Evolutionary conservation across 2,888 invertebrate species (phyloP), one percentile per base, ranked within the genome.

Genomic region (Drosophila niveifrons): DNA sequence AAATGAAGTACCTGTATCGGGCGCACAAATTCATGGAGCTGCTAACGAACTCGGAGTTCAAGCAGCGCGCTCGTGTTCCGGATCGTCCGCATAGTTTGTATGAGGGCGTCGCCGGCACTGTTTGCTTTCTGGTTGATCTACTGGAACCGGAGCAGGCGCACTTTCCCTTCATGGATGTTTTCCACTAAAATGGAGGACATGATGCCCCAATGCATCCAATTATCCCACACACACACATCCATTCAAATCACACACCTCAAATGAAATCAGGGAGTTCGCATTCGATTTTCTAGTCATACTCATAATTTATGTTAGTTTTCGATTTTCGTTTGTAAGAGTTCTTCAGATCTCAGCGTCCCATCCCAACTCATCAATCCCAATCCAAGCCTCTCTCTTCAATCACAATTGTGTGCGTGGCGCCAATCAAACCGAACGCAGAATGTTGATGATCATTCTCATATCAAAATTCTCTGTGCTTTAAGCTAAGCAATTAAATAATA

Each of bases 41-140:
- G 90, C 93, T 98, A 91, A 94, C 93, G 15, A 93, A 93, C 10
- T 93, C 95, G 0, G 94, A 95, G 78, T 97, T 96, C 90, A 92
- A 94, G 72, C 92, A 93, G 65, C 94, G 94, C 72, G 95, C 97
- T 0, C 94, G 96, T 44, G 94, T 94, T 11, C 98, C 98, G 0
- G 98, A 98, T 91, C 94, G 94, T 79, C 97, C 97, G 0, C 96
- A 95, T 88, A 97, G 96, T 89, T 93, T 98, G 79, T 92, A 95
- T 92, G 98, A 98, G 93, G 98, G 98, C 1, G 94, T 95, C 61
- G 96, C 97, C 9, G 98, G 98, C 2, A 96, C 97, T 1, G 95
- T 96, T 8, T 98, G 97, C 89, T 98, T 94, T 91, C 92, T 98
- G 56, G 93, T 94, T 8, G 98, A 98, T 93, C 92, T 98, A 1